These are phyloP conservation scores for Cosmia pyralina DNA, from an alignment of 2,888 invertebrate species.

Conservation along the genomic window DNA sequence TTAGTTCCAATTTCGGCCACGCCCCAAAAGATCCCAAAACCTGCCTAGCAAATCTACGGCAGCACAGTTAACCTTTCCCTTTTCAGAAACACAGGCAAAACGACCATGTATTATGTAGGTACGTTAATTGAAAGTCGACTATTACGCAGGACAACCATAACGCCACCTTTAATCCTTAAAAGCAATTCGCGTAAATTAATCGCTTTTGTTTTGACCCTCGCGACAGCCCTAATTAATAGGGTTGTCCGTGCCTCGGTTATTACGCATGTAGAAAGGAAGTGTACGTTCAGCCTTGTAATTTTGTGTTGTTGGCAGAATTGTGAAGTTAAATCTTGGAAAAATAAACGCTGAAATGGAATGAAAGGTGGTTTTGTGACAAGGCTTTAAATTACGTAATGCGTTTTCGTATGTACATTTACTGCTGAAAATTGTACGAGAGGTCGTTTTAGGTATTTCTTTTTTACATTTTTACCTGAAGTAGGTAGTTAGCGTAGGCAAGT, in stretches of 20 bases:
- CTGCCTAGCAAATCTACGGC: neutral
- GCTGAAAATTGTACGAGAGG: neutral
- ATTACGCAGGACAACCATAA: conserved; percentile 12
- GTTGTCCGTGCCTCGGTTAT: conserved; percentile 46
- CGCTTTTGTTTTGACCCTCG: conserved; percentile 50
- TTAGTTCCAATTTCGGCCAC: too few species aligned
- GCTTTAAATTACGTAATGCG: conserved; percentile 23
- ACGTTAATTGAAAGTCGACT: conserved; percentile 31
- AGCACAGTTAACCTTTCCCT: neutral
- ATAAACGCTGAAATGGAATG: conserved; percentile 30
- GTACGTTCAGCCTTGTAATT: conserved; percentile 51
- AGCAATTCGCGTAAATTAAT: conserved; percentile 54
- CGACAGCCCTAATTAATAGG: conserved; percentile 62
- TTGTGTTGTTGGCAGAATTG: conserved; percentile 41
- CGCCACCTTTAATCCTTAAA: conserved; percentile 28
- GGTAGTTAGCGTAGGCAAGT: neutral
- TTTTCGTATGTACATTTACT: conserved; percentile 2
- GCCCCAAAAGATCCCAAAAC: too few species aligned
- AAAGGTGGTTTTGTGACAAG: conserved; percentile 18
- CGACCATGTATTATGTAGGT: neutral
- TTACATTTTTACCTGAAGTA: neutral
- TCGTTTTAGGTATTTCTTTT: neutral
- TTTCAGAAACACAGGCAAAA: conserved; percentile 13
- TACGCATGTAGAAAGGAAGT: conserved; percentile 43
- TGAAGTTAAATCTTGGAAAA: conserved; percentile 30